Percentiles rank a stretch among this genome's conserved stretches.
Evolutionary conservation across 2,888 invertebrate genomes (phyloP).

Genomic region (Toxonevra muliebris): DNA sequence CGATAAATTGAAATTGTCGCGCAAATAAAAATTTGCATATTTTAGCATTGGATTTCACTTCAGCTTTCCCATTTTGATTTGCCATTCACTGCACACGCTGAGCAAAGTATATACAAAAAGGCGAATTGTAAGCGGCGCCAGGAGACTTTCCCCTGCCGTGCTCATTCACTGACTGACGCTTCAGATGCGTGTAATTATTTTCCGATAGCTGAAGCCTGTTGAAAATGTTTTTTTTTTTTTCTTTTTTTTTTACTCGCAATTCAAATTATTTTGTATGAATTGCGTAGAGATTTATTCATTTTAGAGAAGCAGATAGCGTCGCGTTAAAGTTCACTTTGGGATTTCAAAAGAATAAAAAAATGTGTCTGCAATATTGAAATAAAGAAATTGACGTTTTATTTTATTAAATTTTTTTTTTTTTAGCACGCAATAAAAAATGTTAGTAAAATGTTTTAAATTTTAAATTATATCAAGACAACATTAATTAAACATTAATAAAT

Average conservation of each 20-base stretch:
- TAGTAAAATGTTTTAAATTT: not conserved
- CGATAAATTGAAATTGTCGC: conserved; percentile 61
- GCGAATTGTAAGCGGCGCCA: conserved; percentile 16
- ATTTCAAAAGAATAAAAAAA: conserved; percentile 15
- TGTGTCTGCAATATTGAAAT: conserved; percentile 3
- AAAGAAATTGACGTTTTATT: not conserved
- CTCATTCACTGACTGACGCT: conserved; percentile 12
- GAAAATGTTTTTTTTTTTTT: not conserved
- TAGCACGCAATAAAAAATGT: not conserved
- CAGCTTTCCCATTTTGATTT: conserved; percentile 44
- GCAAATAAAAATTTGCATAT: conserved; percentile 61
- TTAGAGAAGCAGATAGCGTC: not conserved
- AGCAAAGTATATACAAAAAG: conserved; percentile 48
- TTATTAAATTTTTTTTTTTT: not conserved
- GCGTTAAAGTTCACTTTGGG: no score
- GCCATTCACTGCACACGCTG: conserved; percentile 40
- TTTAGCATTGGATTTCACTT: conserved; percentile 47
- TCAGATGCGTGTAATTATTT: conserved; percentile 41
- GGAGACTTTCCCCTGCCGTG: not conserved
- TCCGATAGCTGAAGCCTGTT: conserved; percentile 28
- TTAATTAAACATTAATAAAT: not conserved
- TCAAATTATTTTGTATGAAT: conserved; percentile 24
- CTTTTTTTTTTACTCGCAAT: not conserved
- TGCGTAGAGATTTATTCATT: not conserved
- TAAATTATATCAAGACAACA: not conserved